A percentile compares a stretch with the other conserved stretches of the same genome.
These are phyloP conservation scores for Epizoanthus illoricatus DNA, from an alignment of 92 coral and sea anemone species.

Conservation along the genomic window DNA sequence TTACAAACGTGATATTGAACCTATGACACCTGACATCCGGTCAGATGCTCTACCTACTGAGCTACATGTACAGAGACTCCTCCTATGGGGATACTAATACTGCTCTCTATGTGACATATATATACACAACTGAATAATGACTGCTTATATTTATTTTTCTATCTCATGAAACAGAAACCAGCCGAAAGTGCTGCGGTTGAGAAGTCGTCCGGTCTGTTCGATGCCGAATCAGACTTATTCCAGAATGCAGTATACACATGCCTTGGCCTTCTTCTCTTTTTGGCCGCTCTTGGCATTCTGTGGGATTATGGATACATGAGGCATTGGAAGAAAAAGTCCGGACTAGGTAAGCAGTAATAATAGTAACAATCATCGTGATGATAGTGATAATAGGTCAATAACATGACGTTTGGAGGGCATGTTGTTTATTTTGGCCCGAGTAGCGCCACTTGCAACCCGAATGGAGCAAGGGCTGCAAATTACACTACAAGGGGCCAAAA, in stretches of 20 bases:
- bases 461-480: too few relatives aligned
- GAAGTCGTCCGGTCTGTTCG: conserved; percentile 91
- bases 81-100: too few relatives aligned
- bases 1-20: too few relatives aligned
- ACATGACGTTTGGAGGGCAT: too few relatives aligned
- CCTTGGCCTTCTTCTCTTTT: conserved; percentile 79
- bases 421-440: too few relatives aligned
- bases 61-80: too few relatives aligned
- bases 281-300: conserved; percentile 81
- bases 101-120: too few relatives aligned
- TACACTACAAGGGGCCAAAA: too few relatives aligned
- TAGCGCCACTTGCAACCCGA: too few relatives aligned
- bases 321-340: conserved; percentile 81
- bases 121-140: too few relatives aligned
- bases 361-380: neutral
- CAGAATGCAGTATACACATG: conserved; percentile 66
- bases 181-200: conserved; percentile 90
- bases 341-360: conserved; percentile 64
- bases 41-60: too few relatives aligned
- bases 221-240: conserved; percentile 73
- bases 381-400: neutral
- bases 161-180: conserved; percentile 61
- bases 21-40: too few relatives aligned
- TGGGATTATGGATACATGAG: conserved; percentile 99
- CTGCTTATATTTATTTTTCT: neutral